phyloP scores from a whole-genome alignment of 2,888 invertebrate species.

The Cataglyphis albicans region DNA sequence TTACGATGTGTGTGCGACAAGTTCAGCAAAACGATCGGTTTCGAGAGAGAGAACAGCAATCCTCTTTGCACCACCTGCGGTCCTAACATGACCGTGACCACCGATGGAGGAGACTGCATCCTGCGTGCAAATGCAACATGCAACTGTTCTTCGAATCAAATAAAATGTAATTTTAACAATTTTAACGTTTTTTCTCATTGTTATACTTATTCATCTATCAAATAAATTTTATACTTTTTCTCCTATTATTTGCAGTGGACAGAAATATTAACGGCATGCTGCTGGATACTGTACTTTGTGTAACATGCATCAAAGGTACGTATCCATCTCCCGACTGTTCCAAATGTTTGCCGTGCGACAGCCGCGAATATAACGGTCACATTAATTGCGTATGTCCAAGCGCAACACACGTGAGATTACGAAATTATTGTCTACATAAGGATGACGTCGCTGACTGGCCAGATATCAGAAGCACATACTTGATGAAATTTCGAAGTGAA shows the following conservation, averaged over 20 bases:
- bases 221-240: background rate
- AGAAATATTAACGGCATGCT: constrained; percentile 83
- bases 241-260: constrained; percentile 82
- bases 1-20: constrained; percentile 86
- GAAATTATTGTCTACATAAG: constrained; percentile 83
- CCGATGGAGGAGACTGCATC: constrained; percentile 83
- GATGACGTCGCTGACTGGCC: constrained; percentile 80
- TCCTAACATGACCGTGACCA: constrained; percentile 80
- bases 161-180: constrained; percentile 77
- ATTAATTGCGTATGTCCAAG: constrained; percentile 83
- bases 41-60: constrained; percentile 68
- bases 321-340: constrained; percentile 83
- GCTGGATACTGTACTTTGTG: constrained; percentile 82
- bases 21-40: constrained; percentile 79
- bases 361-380: constrained; percentile 63
- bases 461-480: constrained; percentile 81
- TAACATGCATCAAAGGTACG: constrained; percentile 85
- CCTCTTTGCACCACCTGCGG: constrained; percentile 82
- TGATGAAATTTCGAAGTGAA: constrained; percentile 81
- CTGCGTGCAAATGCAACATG: constrained; percentile 78
- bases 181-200: background rate
- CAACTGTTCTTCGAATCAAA: constrained; percentile 79
- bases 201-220: background rate
- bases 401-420: constrained; percentile 79
- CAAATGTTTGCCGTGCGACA: constrained; percentile 84